Conservation (phyloP, 2,797 vertebrate species). For the Pterois miles region DNA sequence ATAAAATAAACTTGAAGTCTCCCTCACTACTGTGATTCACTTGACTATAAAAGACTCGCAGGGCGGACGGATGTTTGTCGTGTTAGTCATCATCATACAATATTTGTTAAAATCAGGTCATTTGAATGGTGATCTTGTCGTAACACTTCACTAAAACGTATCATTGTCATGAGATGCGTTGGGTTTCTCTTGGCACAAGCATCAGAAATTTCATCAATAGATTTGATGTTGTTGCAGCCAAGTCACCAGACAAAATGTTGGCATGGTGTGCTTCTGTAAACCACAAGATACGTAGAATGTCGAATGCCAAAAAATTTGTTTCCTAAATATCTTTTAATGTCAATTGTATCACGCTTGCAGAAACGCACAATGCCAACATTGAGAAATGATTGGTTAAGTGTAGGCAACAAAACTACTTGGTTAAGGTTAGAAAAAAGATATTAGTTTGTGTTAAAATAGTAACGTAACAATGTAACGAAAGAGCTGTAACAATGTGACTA, state of each 20-base stretch:
- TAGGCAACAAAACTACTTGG: background rate
- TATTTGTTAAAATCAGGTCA: background rate
- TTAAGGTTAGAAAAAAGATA: background rate
- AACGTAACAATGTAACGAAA: background rate
- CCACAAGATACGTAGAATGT: background rate
- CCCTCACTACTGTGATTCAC: background rate
- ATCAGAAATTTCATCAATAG: background rate
- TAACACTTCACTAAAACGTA: background rate
- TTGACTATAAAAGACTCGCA: constrained; percentile 6
- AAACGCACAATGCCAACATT: background rate
- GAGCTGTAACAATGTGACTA: background rate
- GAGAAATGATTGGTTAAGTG: background rate
- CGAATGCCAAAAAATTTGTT: background rate
- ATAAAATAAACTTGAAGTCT: no score
- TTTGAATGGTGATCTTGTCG: background rate
- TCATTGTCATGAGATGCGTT: background rate
- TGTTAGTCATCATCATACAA: background rate
- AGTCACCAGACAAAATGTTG: background rate
- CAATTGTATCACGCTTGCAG: no score
- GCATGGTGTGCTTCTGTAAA: background rate
- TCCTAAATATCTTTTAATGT: no score
- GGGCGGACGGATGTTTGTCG: background rate
- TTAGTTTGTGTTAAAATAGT: background rate
- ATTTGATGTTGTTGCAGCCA: background rate
- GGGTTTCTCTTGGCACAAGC: background rate